Conservation (phyloP, 2,797 vertebrate species). For the Bryconaethiops microstoma region DNA sequence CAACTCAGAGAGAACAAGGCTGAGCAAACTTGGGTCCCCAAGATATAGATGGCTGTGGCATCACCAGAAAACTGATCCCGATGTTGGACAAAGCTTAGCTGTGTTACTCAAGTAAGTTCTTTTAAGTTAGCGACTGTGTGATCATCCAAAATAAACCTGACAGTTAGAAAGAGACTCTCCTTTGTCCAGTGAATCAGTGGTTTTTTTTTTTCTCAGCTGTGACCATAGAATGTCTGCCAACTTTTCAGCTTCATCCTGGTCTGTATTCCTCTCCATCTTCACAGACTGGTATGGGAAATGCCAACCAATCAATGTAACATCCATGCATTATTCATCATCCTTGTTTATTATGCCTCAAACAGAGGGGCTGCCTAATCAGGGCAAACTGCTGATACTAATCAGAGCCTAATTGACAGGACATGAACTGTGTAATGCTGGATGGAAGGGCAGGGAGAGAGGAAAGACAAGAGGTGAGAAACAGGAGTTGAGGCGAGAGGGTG, state of each 20-base stretch:
- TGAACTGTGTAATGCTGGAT: constrained; percentile 23
- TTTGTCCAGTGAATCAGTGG: too few species aligned
- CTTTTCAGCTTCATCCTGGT: background rate
- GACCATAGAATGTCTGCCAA: background rate
- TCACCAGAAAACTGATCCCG: too few species aligned
- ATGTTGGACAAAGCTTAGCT: too few species aligned
- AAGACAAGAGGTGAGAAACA: background rate
- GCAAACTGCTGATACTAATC: constrained; percentile 48
- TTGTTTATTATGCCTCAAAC: constrained; percentile 55
- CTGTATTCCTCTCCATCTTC: background rate
- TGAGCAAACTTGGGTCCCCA: too few species aligned
- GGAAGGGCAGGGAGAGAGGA: constrained; percentile 8
- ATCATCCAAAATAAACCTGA: too few species aligned
- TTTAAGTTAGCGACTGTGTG: too few species aligned
- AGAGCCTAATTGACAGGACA: constrained; percentile 53
- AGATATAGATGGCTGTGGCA: too few species aligned
- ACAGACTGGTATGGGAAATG: constrained; percentile 46
- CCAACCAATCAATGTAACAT: constrained; percentile 38
- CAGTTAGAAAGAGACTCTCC: too few species aligned
- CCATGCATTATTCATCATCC: constrained; percentile 52
- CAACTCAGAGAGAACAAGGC: too few species aligned
- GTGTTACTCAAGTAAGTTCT: too few species aligned
- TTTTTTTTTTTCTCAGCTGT: background rate
- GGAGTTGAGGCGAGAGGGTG: background rate
- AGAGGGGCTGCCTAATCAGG: constrained; percentile 51